Base-by-base conservation (phyloP, 2,888 invertebrate species). In the Cerceris rybyensis region DNA sequence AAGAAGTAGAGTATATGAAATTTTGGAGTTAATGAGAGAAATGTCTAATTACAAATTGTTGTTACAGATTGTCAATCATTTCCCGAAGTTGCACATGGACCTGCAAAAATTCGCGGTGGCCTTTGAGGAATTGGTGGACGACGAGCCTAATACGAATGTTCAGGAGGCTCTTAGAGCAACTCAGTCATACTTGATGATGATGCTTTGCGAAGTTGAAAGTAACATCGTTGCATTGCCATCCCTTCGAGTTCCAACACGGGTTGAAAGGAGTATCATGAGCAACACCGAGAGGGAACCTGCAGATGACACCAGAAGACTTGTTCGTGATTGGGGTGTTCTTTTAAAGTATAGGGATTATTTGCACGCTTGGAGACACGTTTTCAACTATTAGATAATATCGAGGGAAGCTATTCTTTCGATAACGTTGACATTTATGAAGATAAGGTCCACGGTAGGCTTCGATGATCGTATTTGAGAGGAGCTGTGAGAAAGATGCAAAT, bases 141-240 rank as follows among this genome's bases (percentile, higher is more conserved):
- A 93, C 71, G 93, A 93, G 39, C 93, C 92, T 75, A 89, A 89
- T 58, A 91, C 93, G 65, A 93, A 93, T 73, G 89, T 91, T 83
- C 93, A 76, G 87, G 92, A 80, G 80, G 93, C 91, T 85, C 90
- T 93, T 46, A 78, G 91, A 4, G 76, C 81, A 7, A 92, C 92
- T 4, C 89, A 91, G 64, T 83, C 83, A 0, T 90, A 89, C 46
- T 80, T 92, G 41, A 88, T 74, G 69, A 88, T 86, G 88, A 91
- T 95, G 77, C 91, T 94, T 76, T 95, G 95, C 89, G 94, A 94
- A 82, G 94, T 95, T 17, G 94, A 95, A 78, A 94, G 86, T 58
- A 89, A 83, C 54, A 90, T 92, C 54, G 70, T 77, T 1, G 66
- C 70, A 0, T 60, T 91, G 43, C 88, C 91, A 0, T 73, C 78